Evolutionary conservation across 2,888 invertebrate genomes (phyloP), one percentile per base, ranked within the genome.

Genomic region (Gasteruption jaculator): DNA sequence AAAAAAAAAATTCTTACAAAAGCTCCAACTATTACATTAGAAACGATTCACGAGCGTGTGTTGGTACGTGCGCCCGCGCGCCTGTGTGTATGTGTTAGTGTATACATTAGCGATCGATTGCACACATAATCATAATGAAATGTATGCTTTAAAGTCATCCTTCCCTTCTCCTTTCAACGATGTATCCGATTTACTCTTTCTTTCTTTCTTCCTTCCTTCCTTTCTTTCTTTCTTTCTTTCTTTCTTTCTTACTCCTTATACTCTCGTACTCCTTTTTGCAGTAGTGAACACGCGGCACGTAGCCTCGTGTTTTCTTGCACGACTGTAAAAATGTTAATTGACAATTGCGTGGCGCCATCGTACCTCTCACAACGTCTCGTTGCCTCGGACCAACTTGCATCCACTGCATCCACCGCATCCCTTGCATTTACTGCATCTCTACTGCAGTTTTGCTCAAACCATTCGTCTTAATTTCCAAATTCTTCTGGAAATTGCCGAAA

Each of bases 311-410:
- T 61, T 64, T 65, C 61, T 63, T 57, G 59, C 50, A 49, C 57
- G 65, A 52, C 63, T 60, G 61, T 60, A 65, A 65, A 66, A 68
- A 63, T 68, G 60, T 65, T 65, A 69, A 68, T 68, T 65, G 67
- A 65, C 67, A 65, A 66, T 68, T 67, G 60, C 64, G 61, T 58
- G 64, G 66, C 66, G 63, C 64, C 65, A 62, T 54, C 56, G 54
- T 45, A 54, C n/a, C n/a, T n/a, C 41, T 43, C 30, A 18, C 53
- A 46, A 49, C 54, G 52, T 52, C 55, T 54, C 49, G 49, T 46
- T 49, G n/a, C n/a, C n/a, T 45, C 41, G 42, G 32, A 48, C 37
- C 46, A 35, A n/a, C n/a, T n/a, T n/a, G n/a, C n/a, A n/a, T n/a
- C n/a, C n/a, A n/a, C n/a, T n/a, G n/a, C n/a, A n/a, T n/a, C n/a